A percentile compares a stretch with the other conserved stretches of the same genome.
phyloP scores from a whole-genome alignment of 2,797 vertebrate genomes.

The Avahi laniger region DNA sequence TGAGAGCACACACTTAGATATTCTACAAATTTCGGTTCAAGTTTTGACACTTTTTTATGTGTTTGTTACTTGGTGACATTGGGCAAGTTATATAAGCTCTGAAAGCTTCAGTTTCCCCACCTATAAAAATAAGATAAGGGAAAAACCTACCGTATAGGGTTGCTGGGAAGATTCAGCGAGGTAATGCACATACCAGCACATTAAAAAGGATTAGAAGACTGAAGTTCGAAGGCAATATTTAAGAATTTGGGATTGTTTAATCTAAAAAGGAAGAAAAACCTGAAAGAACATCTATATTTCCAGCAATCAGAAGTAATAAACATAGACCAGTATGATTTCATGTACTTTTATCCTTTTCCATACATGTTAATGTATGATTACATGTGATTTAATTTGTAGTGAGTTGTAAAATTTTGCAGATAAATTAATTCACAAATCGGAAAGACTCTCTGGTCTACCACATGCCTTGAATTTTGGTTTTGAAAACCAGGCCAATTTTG shows the following conservation, averaged over 20 bases:
- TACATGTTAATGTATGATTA: background rate
- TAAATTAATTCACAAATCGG: constrained; percentile 10
- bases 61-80: background rate
- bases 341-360: background rate
- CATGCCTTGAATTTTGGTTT: background rate
- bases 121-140: background rate
- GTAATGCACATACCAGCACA: background rate
- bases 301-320: background rate
- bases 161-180: background rate
- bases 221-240: background rate
- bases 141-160: background rate
- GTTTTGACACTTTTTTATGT: background rate
- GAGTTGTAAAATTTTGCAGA: background rate
- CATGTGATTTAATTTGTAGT: background rate
- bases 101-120: background rate
- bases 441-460: background rate
- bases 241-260: background rate
- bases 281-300: background rate
- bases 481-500: background rate
- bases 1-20: background rate
- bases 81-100: background rate
- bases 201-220: background rate
- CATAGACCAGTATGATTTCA: background rate
- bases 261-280: background rate
- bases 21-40: background rate